A percentile compares a stretch with the other conserved stretches of the same genome.
Evolutionary conservation across 53 echinoderm and acorn worm species (phyloP).

Genomic region (Mesocentrotus franciscanus): DNA sequence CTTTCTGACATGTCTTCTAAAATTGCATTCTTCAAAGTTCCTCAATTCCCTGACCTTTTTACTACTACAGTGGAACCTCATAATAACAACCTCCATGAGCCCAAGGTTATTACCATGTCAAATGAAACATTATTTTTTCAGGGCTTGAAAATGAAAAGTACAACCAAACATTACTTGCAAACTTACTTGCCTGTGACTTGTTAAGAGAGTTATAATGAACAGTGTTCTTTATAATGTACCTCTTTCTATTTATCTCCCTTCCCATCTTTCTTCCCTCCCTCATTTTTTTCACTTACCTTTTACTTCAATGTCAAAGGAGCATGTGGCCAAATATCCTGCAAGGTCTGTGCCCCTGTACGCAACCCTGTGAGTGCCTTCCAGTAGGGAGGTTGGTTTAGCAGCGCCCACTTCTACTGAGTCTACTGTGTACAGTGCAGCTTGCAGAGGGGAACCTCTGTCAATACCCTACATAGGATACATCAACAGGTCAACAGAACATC

Average conservation of each 20-base stretch:
- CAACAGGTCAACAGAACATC: neutral
- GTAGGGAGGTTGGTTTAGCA: conserved; percentile 52
- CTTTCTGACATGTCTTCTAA: too few relatives aligned
- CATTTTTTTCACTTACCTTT: conserved; percentile 60
- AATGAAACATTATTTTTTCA: too few relatives aligned
- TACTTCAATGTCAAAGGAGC: conserved; percentile 74
- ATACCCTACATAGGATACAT: conserved; percentile 58
- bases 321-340: conserved; percentile 74
- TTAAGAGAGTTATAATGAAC: too few relatives aligned
- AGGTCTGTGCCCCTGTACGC: conserved; percentile 74
- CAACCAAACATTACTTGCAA: too few relatives aligned
- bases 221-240: too few relatives aligned
- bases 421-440: conserved; percentile 57
- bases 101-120: too few relatives aligned
- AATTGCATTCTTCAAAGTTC: too few relatives aligned
- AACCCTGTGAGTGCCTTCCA: conserved; percentile 70
- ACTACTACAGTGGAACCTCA: too few relatives aligned
- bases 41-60: too few relatives aligned
- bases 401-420: conserved; percentile 58
- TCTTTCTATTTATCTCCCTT: neutral
- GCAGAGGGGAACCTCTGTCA: conserved; percentile 62
- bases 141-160: too few relatives aligned
- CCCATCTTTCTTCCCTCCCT: neutral
- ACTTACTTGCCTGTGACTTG: too few relatives aligned
- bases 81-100: too few relatives aligned